Conservation (phyloP, 2,888 invertebrate genomes). For the Rutpela maculata region DNA sequence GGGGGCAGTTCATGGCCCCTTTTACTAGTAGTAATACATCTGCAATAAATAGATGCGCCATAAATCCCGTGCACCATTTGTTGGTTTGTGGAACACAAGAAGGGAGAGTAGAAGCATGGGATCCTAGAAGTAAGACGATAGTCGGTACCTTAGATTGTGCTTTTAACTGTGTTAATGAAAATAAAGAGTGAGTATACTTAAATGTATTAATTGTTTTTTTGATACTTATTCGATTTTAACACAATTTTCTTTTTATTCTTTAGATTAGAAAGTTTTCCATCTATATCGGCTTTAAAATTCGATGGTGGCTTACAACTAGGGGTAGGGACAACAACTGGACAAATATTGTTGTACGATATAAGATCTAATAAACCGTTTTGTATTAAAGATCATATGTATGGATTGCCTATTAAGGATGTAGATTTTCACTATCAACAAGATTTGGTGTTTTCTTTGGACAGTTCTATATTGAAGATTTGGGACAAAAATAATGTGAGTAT, state of each 20-base stretch:
- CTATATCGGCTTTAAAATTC: conserved; percentile 87
- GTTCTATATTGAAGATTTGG: conserved; percentile 93
- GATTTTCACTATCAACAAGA: conserved; percentile 89
- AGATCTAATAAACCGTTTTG: conserved; percentile 91
- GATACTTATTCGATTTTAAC: conserved; percentile 1
- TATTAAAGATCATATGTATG: conserved; percentile 96
- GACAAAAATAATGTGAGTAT: conserved; percentile 85
- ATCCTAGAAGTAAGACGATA: conserved; percentile 87
- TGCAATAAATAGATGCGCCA: conserved; percentile 87
- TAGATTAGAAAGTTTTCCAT: conserved; percentile 81
- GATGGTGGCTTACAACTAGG: conserved; percentile 86
- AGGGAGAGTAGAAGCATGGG: conserved; percentile 97
- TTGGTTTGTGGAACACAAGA: conserved; percentile 91
- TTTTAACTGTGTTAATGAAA: conserved; percentile 77
- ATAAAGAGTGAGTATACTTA: conserved; percentile 74
- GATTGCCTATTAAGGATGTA: conserved; percentile 91
- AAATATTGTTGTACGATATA: conserved; percentile 95
- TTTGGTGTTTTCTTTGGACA: conserved; percentile 92
- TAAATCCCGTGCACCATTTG: conserved; percentile 93
- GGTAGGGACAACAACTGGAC: conserved; percentile 95
- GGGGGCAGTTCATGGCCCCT: conserved; percentile 95
- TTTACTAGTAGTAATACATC: conserved; percentile 85
- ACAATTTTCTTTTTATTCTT: conserved; percentile 60
- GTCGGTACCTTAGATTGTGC: conserved; percentile 92
- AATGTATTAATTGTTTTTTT: not conserved